Base-by-base conservation (phyloP, 2,797 vertebrate genomes). In the Gymnoscopelus microlampas region DNA sequence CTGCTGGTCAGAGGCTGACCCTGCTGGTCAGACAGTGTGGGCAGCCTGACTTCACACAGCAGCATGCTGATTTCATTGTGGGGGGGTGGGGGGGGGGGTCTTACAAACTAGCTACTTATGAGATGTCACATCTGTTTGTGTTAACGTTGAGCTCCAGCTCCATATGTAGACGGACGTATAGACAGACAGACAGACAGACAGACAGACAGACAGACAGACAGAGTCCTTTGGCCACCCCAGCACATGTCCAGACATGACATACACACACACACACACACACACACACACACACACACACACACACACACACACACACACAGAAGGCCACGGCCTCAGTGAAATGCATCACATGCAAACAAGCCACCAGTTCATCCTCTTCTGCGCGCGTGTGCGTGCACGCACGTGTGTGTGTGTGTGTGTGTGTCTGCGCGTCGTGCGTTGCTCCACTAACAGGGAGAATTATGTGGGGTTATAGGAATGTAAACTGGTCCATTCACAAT, bases 11-110 rank as follows among this genome's bases (percentile, higher is more conserved):
- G 66, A 19, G 19, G 19, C 19, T 19, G 19, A 19, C 39, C 6
- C 35, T 44, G 39, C 6, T 74, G 79, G 83, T 75, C 71, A 50
- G 66, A 32, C 55, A 1, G 44, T 15, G 60, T 5, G 47, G 15
- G n/a, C 77, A 51, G 53, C 56, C 79, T 87, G 70, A 79, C 73
- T 80, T 85, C 39, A 13, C 68, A n/a, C 32, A 81, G 77, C 84
- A 85, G 77, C 84, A 85, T 87, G 83, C 78, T 86, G 88, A 80
- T 80, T 92, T 91, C 80, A 89, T 91, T 80, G 74, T 85, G 73
- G 85, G 73, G 73, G 75, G 72, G 87, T 89, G 81, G 80, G 81
- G 74, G 63, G 63, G 73, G 70, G 81, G 66, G 66, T 78, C 74
- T 70, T 85, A 88, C 69, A 84, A 92, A 91, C 87, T 89, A 87